phyloP scores from a whole-genome alignment of 2,113 vertebrate genomes.

The Peromyscus californicus region DNA sequence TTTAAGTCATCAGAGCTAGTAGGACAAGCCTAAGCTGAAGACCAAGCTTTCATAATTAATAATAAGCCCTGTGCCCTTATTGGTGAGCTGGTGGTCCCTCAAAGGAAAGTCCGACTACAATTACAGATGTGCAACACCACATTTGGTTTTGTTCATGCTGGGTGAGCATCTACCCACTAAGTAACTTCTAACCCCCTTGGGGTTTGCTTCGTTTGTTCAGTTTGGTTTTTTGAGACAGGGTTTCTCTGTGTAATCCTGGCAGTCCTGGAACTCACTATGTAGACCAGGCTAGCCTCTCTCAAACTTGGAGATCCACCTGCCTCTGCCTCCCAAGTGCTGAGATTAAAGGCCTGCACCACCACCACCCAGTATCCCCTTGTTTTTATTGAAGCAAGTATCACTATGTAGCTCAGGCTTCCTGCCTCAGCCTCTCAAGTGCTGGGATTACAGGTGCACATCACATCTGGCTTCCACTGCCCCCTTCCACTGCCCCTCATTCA shows the following conservation, averaged over 20 bases:
- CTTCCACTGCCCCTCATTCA: neutral
- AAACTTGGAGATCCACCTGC: neutral
- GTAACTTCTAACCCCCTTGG: neutral
- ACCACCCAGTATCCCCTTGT: neutral
- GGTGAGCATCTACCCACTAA: neutral
- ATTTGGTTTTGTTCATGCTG: neutral
- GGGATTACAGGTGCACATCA: neutral
- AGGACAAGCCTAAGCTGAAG: too few species aligned
- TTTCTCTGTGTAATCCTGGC: neutral
- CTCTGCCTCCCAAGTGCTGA: neutral
- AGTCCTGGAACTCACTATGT: neutral
- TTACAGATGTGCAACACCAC: too few species aligned
- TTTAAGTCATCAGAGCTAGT: too few species aligned
- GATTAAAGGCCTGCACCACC: neutral
- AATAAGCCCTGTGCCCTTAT: too few species aligned
- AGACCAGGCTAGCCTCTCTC: neutral
- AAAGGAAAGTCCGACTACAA: too few species aligned
- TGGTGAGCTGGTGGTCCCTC: too few species aligned
- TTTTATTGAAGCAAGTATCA: neutral
- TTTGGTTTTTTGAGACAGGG: neutral
- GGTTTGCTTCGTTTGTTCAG: neutral
- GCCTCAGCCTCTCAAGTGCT: too few species aligned
- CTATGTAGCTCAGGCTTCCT: neutral
- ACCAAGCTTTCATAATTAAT: too few species aligned
- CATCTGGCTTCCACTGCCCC: neutral